Evolutionary conservation across 2,888 invertebrate genomes (phyloP), one percentile per base, ranked within the genome.

Genomic region (Pyrgus malvae): DNA sequence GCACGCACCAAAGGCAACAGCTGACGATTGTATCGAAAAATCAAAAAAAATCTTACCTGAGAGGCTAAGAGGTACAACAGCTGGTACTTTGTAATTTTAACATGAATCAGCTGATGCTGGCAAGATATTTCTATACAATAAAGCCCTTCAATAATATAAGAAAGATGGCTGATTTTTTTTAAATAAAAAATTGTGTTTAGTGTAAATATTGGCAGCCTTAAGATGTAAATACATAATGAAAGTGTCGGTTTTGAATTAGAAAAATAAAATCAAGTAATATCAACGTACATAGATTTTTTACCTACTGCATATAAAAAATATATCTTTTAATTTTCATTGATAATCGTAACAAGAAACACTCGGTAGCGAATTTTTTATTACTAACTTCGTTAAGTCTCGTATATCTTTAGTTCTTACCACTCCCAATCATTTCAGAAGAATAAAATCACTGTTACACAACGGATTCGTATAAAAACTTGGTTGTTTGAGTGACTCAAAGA

Each of bases 91-190:
- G 42, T 21, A 45, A 61, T 62, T 64, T 60, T 51, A 48, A 50
- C 60, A 67, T n/a, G n/a, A n/a, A 78, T 83, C 83, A 85, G 80
- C 83, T 83, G 85, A 83, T 78, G 33, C 45, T 42, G 25, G 42
- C 17, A 23, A 9, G 14, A 37, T 33, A 41, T 19, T 44, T 44
- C 33, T 12, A 14, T 14, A 49, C 2, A 23, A 17, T 23, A 16
- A 38, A n/a, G n/a, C 21, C 8, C 12, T 33, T 16, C 49, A 49
- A 37, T 25, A 16, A n/a, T 8, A 11, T 23, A 25, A 23, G 45
- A 14, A 46, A 46, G n/a, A n/a, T n/a, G n/a, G n/a, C n/a, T n/a
- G n/a, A n/a, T n/a, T n/a, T n/a, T n/a, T n/a, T n/a, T n/a, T n/a
- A n/a, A n/a, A n/a, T n/a, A n/a, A n/a, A n/a, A n/a, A n/a, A n/a